phyloP scores from a whole-genome alignment of 2,113 vertebrate genomes.

The Microcebus lehilahytsara region DNA sequence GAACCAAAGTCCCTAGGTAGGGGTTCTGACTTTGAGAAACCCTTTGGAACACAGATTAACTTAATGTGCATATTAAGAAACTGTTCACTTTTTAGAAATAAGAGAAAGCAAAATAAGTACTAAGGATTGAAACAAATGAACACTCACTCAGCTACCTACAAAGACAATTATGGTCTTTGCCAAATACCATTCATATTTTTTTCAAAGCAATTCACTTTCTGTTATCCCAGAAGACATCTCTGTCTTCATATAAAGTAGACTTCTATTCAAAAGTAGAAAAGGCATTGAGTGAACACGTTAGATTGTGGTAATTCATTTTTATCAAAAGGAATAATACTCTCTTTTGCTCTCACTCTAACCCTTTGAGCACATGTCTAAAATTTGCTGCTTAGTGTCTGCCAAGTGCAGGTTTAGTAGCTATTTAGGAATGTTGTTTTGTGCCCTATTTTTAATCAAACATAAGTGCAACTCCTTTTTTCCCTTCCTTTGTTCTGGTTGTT shows the following conservation, averaged over 20 bases:
- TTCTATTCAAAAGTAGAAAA: not conserved
- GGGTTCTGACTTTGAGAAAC: not conserved
- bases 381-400: not conserved
- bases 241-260: not conserved
- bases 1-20: too few species aligned
- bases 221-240: not conserved
- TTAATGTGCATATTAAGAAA: not conserved
- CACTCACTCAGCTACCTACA: not conserved
- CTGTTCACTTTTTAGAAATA: not conserved
- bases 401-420: not conserved
- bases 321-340: not conserved
- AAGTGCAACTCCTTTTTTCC: not conserved
- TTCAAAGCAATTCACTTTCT: not conserved
- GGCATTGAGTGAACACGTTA: not conserved
- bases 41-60: not conserved
- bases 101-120: not conserved
- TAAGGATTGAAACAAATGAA: not conserved
- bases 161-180: not conserved
- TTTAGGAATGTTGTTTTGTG: not conserved
- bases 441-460: not conserved
- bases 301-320: not conserved
- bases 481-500: not conserved
- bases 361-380: not conserved
- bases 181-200: not conserved
- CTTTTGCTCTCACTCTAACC: not conserved